Base-by-base conservation (phyloP, 2,113 vertebrate species). In the Pelobates fuscus region DNA sequence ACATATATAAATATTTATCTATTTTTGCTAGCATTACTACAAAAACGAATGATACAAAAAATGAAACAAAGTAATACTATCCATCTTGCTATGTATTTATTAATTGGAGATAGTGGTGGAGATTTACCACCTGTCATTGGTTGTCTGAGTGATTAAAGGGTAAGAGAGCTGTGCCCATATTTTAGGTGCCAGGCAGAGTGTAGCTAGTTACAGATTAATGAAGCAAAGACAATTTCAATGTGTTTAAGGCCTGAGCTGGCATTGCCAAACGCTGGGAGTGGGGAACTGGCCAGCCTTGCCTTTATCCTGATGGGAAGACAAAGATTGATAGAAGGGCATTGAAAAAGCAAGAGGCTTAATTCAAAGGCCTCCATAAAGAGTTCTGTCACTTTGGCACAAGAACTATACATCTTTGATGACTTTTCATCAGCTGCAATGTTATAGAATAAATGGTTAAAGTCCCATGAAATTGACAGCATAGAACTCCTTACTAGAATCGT, bases 311-410 rank as follows among this genome's bases (percentile, higher is more conserved):
- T 85, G 85, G 87, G 82, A 78, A 92, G 91, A 92, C 91, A 92
- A 92, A 91, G 91, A 93, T 92, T 88, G 90, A 93, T 92, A 88
- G 88, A 88, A 88, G 83, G 86, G 90, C 88, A 86, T 88, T 92
- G 91, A 93, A 92, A 91, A 89, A 87, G 88, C 73, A 86, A 18
- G 88, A 89, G 88, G 89, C 87, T 88, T 91, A 86, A 88, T 92
- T 92, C 87, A 89, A 89, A 82, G 82, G 71, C 84, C 78, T 82
- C 86, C 71, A 89, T 89, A 88, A 92, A 92, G 85, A 80, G 77
- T 81, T 82, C 88, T 94, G 89, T 91, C 91, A 92, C 86, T 90
- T 90, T 88, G 88, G 89, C 90, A 91, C 90, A 92, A 89, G 90
- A 89, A 91, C 89, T 89, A 89, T 86, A 89, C 86, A 80, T 87